Conservation (phyloP, 2,888 invertebrate genomes). For the Rhaphigaster nebulosa region DNA sequence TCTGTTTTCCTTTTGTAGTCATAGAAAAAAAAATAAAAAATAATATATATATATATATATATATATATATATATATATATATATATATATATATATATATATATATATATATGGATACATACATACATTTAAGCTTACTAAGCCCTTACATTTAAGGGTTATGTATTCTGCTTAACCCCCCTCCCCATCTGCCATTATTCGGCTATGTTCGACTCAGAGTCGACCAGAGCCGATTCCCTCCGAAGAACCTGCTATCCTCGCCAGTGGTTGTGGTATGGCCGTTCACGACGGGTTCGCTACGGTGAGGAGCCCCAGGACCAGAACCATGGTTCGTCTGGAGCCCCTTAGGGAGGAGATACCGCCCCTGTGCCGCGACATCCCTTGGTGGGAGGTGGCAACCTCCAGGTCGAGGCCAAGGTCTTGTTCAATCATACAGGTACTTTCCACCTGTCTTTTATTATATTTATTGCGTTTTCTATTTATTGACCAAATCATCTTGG, state of each 20-base stretch:
- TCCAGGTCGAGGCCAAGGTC: constrained; percentile 82
- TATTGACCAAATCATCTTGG: too few relatives aligned
- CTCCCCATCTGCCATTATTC: not conserved
- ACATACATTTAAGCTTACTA: too few relatives aligned
- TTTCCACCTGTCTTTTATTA: too few relatives aligned
- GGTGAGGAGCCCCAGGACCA: constrained; percentile 71
- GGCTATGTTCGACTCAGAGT: not conserved
- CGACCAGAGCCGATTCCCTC: not conserved
- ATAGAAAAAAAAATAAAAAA: too few relatives aligned
- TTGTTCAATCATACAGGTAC: constrained; percentile 68
- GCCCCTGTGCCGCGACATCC: constrained; percentile 77
- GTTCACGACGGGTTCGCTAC: constrained; percentile 90
- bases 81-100: too few relatives aligned
- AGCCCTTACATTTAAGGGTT: too few relatives aligned
- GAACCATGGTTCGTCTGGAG: constrained; percentile 71
- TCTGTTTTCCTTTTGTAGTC: too few relatives aligned
- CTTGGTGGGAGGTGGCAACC: constrained; percentile 91
- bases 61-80: too few relatives aligned
- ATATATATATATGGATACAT: too few relatives aligned
- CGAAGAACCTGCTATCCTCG: not conserved
- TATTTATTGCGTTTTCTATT: too few relatives aligned
- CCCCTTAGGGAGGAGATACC: constrained; percentile 65
- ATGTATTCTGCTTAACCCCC: not conserved
- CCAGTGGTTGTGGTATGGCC: constrained; percentile 60
- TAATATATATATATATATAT: too few relatives aligned